phyloP scores from a whole-genome alignment of 2,888 invertebrate genomes.

The Liopterus haemorrhoidalis region DNA sequence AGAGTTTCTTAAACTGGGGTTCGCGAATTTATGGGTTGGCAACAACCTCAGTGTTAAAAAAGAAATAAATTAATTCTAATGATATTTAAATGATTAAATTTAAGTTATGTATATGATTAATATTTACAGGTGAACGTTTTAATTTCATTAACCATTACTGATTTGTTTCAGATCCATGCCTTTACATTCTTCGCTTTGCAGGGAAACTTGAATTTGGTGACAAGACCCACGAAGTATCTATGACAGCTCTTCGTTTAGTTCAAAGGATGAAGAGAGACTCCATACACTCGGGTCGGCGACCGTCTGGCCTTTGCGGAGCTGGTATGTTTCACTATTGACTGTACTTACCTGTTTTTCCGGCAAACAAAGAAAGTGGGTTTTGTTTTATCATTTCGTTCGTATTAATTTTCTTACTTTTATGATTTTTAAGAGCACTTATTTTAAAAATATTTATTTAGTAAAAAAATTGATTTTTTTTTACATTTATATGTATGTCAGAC shows the following conservation, averaged over 20 bases:
- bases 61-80: no score
- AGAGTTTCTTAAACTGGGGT: no score
- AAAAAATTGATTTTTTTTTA: no score
- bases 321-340: constrained; percentile 51
- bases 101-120: no score
- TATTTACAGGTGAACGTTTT: constrained; percentile 11
- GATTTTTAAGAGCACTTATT: no score
- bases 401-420: no score
- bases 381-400: no score
- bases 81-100: no score
- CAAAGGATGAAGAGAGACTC: constrained; percentile 98
- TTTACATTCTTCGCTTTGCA: constrained; percentile 93
- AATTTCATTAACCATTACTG: no score
- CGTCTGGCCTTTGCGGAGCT: constrained; percentile 96
- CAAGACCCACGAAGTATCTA: constrained; percentile 90
- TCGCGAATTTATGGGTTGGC: neutral
- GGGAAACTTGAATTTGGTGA: constrained; percentile 86
- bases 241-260: constrained; percentile 88
- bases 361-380: neutral
- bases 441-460: no score
- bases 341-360: neutral
- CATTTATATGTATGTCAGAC: no score
- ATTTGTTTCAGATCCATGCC: constrained; percentile 74
- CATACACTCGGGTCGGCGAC: constrained; percentile 91
- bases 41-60: no score